Evolutionary conservation across 2,888 invertebrate genomes (phyloP), one percentile per base, ranked within the genome.

Genomic region (Petrolisthes cinctipes): DNA sequence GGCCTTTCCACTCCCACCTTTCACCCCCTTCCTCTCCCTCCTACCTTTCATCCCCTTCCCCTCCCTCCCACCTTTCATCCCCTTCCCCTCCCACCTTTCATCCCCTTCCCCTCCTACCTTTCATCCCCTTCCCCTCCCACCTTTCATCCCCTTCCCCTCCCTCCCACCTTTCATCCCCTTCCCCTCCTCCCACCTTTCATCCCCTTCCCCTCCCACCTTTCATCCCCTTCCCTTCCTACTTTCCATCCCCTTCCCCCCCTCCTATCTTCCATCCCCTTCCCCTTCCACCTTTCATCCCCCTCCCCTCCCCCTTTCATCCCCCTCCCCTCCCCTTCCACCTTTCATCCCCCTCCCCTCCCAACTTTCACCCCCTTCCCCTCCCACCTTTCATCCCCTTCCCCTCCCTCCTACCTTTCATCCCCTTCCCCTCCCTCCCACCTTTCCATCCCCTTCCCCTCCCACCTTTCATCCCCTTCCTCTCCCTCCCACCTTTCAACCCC

Each of bases 351-450:
- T 61, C 61, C 61, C 61, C 61, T 14, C 14, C 61, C 71, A 11
- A 61, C 61, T 14, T 61, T 14, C 14, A 6, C 61, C 61, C 14
- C 61, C 14, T 6, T 14, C 61, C 61, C 61, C 14, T 61, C 61
- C 61, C 61, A 6, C 14, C 61, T 61, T 14, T 14, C 61, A 9
- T 61, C 61, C 6, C 14, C 14, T 14, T 14, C 14, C 61, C 6
- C 61, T 61, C 14, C 14, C 61, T 57, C 57, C 57, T 23, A 57
- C 57, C 80, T 80, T 61, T 6, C 14, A 14, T 9, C 14, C 61
- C 7, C 61, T 61, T 61, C 14, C 61, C 71, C 20, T 23, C 83
- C 20, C 73, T 73, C 83, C 57, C 83, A 9, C 54, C 57, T 9
- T 57, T n/a, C 4, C 68, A 14, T 68, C 20, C 68, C 68, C 53